Base-by-base conservation (phyloP, 2,797 vertebrate species). In the Mormyrops attenuatus region DNA sequence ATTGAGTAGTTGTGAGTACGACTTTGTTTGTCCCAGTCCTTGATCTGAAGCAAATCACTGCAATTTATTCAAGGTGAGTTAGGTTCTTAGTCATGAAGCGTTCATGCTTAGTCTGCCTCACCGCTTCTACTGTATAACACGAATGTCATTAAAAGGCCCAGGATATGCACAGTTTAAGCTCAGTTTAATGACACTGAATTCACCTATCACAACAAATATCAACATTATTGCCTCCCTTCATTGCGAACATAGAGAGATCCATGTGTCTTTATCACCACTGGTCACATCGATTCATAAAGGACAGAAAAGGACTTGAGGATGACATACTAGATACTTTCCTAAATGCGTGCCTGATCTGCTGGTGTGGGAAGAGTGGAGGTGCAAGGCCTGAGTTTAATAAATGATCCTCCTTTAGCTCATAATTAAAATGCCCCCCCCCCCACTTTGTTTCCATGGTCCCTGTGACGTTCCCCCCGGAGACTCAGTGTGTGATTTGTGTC, bases 391-490 rank as follows among this genome's bases (percentile, higher is more conserved):
- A 89, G 22, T 17, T 2, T 49, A 55, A 73, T 77, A 87, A 77
- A 73, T 87, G 60, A 73, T 52, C 85, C 50, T 87, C 85, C 63
- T 87, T 47, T 77, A 80, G 89, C 80, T 69, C 20, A 20, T 53
- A 77, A 85, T 85, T 89, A 89, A 85, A 84, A 52, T 60, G 20
- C 9, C 80, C 85, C 80, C 80, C 15, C 5, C 34, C 82, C 80
- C 82, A 30, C 30, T 47, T 63, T 52, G 41, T 87, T 87, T 85
- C 84, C 89, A 77, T 87, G 85, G 30, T 53, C 82, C 87, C 41
- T 73, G 38, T 89, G 49, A 55, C 60, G 34, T 69, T 50, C 2
- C 49, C 41, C 85, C 8, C 22, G 38, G 60, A 44, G 55, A n/a
- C 38, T 66, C 38, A 50, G 15, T 66, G 38, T 22, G 66, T 87